These are phyloP conservation scores for Phyllotreta cruciferae DNA, from an alignment of 2,888 invertebrate genomes.

Conservation along the genomic window DNA sequence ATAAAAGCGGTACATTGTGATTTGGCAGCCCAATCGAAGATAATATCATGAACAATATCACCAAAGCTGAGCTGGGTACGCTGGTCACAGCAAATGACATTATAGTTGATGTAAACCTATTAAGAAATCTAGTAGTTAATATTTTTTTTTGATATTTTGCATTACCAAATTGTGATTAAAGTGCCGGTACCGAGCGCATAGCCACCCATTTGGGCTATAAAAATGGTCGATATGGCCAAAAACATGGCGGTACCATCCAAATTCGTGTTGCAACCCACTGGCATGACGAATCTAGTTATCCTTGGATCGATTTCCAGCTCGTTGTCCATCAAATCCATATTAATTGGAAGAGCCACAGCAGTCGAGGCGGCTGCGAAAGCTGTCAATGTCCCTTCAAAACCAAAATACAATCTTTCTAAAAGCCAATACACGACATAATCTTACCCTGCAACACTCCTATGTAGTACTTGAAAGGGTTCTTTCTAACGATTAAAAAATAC, in stretches of 20 bases:
- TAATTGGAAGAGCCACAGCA: conserved; percentile 88
- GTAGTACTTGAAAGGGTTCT: conserved; percentile 89
- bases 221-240: conserved; percentile 85
- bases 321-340: conserved; percentile 85
- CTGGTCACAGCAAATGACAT: conserved; percentile 88
- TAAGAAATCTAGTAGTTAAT: conserved; percentile 38
- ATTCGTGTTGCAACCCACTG: conserved; percentile 91
- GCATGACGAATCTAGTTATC: conserved; percentile 86
- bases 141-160: no score
- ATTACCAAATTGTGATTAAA: conserved; percentile 85
- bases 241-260: conserved; percentile 93
- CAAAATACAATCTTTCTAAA: not conserved
- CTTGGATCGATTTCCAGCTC: conserved; percentile 81
- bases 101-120: conserved; percentile 80
- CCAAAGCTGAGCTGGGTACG: conserved; percentile 85
- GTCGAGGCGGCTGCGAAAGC: conserved; percentile 92
- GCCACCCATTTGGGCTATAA: conserved; percentile 87
- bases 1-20: conserved; percentile 81
- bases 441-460: conserved; percentile 65
- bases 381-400: conserved; percentile 68
- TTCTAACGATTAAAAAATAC: conserved; percentile 79
- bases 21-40: conserved; percentile 84
- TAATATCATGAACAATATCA: conserved; percentile 79
- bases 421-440: no score
- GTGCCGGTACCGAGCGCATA: conserved; percentile 83